A percentile compares a stretch with the other conserved stretches of the same genome.
Evolutionary conservation across 1,140 invertebrate species (phyloP).

Genomic region (Argopecten irradians): DNA sequence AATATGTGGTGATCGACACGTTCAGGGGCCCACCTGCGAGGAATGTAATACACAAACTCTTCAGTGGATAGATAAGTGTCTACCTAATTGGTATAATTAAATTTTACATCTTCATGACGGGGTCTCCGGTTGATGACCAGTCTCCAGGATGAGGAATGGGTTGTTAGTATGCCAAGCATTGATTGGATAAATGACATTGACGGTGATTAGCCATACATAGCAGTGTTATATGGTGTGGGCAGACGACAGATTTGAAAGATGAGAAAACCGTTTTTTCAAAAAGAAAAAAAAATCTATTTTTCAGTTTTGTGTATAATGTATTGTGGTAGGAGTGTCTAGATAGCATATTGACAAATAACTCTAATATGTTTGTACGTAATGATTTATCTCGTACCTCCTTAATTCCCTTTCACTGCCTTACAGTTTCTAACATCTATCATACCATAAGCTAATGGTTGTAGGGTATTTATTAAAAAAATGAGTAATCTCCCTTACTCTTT

Average conservation of each 20-base stretch:
- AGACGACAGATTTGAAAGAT: background rate
- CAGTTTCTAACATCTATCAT: background rate
- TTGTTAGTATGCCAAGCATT: background rate
- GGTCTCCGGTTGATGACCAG: background rate
- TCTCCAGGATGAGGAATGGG: background rate
- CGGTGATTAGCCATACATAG: background rate
- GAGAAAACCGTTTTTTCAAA: background rate
- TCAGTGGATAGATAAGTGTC: background rate
- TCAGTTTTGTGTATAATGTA: no score
- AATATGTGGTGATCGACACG: background rate
- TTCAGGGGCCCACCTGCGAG: background rate
- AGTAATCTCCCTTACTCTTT: no score
- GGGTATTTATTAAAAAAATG: no score
- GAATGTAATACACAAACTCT: background rate
- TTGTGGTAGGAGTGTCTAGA: background rate
- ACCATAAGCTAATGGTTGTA: no score
- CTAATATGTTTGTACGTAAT: background rate
- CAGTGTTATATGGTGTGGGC: background rate
- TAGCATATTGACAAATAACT: background rate
- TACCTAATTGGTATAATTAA: slow-evolving; percentile 1
- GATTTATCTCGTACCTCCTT: background rate
- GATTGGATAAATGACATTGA: background rate
- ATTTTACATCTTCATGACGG: background rate
- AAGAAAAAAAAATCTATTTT: background rate
- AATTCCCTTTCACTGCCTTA: background rate